Evolutionary conservation across 2,797 vertebrate genomes (phyloP), one percentile per base, ranked within the genome.

Genomic region (Halcyon smyrnensis): DNA sequence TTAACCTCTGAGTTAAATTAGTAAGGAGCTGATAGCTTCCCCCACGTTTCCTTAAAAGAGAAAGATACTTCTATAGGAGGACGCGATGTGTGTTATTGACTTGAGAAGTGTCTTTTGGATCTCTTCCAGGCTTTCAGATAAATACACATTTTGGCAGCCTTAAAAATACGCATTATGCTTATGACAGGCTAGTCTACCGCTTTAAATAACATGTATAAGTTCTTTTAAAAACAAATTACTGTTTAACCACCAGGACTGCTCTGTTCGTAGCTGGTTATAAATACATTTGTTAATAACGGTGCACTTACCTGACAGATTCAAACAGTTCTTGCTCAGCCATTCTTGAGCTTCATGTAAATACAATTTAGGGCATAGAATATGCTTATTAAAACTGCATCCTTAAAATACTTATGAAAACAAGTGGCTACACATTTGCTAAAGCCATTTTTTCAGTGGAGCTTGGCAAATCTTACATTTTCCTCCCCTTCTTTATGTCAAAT

Each of bases 341-440:
- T 70, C 43, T 77, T 82, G 16, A 39, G 9, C 15, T 79, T 78
- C 41, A 37, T 60, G 56, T 46, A 94, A 83, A 70, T 53, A 63
- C 20, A 65, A 65, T 82, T 94, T 84, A 74, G 24, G 28, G 11
- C 15, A 56, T 16, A 27, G 13, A 45, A 45, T 77, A 64, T 20
- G 8, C 25, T 77, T 82, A 36, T 86, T 90, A 87, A 93, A 94
- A 75, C 3, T 85, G 12, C 24, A 62, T 86, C 75, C 32, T 94
- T 93, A 91, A 96, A 75, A 68, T 30, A 50, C n/a, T 86, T 84
- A 74, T 27, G 39, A 91, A 96, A 96, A 97, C 80, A 37, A 90
- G 60, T 32, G 89, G 12, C 39, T 91, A 69, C 62, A 64, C 25
- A 39, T 75, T 84, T 36, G 53, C 36, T 78, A 60, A 75, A 90